These are phyloP conservation scores for Saguinus midas DNA, from an alignment of 2,113 vertebrate genomes.

Conservation along the genomic window DNA sequence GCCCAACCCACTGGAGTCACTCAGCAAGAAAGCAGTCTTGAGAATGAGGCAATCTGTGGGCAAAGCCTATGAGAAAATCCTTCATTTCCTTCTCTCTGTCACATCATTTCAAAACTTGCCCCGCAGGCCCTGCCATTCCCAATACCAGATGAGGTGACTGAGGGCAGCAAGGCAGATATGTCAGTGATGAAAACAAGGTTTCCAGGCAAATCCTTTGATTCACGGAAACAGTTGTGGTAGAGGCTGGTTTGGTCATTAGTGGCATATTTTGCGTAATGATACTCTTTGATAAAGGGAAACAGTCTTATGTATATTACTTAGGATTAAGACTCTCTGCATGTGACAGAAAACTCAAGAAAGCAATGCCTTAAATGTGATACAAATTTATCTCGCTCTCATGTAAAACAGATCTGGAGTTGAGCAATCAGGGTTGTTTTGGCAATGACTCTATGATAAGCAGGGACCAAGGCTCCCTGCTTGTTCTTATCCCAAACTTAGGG, in stretches of 20 bases:
- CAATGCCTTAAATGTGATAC: background rate
- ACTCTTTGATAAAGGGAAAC: background rate
- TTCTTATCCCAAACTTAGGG: background rate
- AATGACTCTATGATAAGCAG: background rate
- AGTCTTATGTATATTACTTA: background rate
- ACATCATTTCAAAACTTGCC: background rate
- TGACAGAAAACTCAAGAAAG: background rate
- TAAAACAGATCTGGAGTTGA: background rate
- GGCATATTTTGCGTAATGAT: background rate
- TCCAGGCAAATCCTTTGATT: background rate
- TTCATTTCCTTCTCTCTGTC: slow-evolving; percentile 26
- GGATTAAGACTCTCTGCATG: background rate
- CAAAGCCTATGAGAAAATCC: background rate
- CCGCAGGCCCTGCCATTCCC: background rate
- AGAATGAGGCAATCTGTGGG: slow-evolving; percentile 32
- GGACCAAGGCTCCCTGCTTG: background rate
- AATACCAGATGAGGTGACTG: background rate
- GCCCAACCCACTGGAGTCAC: background rate
- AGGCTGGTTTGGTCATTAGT: background rate
- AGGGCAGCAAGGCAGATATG: background rate
- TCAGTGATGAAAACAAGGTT: background rate
- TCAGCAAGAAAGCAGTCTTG: background rate
- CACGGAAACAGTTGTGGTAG: background rate
- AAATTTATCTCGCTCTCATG: background rate
- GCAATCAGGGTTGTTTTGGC: background rate